Evolutionary conservation across 2,113 vertebrate genomes (phyloP).

Genomic region (Mixornis gularis): DNA sequence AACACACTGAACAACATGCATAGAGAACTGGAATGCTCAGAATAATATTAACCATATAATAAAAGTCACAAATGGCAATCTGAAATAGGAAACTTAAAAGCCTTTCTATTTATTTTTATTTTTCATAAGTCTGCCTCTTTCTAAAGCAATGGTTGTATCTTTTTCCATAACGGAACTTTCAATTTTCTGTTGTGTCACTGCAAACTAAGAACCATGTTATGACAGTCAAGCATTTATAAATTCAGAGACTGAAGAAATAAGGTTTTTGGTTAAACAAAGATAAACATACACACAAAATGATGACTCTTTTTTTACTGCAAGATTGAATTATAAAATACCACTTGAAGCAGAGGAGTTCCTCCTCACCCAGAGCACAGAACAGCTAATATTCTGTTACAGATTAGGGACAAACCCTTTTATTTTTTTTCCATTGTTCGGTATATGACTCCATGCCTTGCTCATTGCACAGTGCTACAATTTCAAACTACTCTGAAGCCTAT

Average conservation of each 20-base stretch:
- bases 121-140: slow-evolving; percentile 35
- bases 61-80: slow-evolving; percentile 21
- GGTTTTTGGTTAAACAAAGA: neutral
- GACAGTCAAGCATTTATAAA: neutral
- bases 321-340: neutral
- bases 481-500: neutral
- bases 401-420: neutral
- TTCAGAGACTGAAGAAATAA: neutral
- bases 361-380: neutral
- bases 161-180: neutral
- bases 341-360: neutral
- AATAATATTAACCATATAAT: neutral
- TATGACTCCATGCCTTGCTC: neutral
- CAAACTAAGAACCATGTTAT: neutral
- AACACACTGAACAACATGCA: neutral
- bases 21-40: neutral
- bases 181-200: neutral
- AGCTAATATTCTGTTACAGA: neutral
- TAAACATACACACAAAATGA: neutral
- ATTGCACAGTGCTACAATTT: neutral
- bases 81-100: slow-evolving; percentile 52
- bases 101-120: slow-evolving; percentile 19
- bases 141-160: neutral
- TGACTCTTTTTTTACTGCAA: neutral
- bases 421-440: neutral